Evolutionary conservation across 2,888 invertebrate species (phyloP).

Genomic region (Megamerina dolium): DNA sequence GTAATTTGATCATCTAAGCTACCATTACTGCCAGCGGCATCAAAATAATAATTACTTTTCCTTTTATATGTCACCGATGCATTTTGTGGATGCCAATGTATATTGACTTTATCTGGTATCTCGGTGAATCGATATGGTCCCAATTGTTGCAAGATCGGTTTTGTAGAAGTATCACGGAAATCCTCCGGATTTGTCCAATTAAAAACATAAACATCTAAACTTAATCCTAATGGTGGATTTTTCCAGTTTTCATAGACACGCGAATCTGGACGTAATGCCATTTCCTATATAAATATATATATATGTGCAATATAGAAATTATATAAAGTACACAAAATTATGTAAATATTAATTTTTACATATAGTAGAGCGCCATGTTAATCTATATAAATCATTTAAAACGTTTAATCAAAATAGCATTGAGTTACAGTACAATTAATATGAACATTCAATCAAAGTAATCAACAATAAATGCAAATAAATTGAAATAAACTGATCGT

Average conservation of each 20-base stretch:
- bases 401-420: too few species aligned
- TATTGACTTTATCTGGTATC: slow-evolving; percentile 59
- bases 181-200: slow-evolving; percentile 76
- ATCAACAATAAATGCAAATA: too few species aligned
- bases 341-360: too few species aligned
- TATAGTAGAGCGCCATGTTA: too few species aligned
- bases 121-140: slow-evolving; percentile 66
- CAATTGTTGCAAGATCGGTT: slow-evolving; percentile 54
- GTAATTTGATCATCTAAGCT: slow-evolving; percentile 28
- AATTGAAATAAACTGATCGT: too few species aligned
- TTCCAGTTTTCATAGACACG: slow-evolving; percentile 65
- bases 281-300: slow-evolving; percentile 60
- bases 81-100: slow-evolving; percentile 66
- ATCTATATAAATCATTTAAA: too few species aligned
- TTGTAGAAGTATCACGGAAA: slow-evolving; percentile 53
- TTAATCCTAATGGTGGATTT: slow-evolving; percentile 58
- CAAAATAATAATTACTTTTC: slow-evolving; percentile 62
- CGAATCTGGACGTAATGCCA: slow-evolving; percentile 58
- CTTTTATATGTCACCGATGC: slow-evolving; percentile 67
- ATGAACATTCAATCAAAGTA: too few species aligned
- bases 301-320: too few species aligned
- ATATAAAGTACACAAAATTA: too few species aligned
- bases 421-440: too few species aligned
- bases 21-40: slow-evolving; percentile 29
- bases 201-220: slow-evolving; percentile 64